These are phyloP conservation scores for Lithophane leautieri DNA, from an alignment of 2,888 invertebrate genomes.

Conservation along the genomic window DNA sequence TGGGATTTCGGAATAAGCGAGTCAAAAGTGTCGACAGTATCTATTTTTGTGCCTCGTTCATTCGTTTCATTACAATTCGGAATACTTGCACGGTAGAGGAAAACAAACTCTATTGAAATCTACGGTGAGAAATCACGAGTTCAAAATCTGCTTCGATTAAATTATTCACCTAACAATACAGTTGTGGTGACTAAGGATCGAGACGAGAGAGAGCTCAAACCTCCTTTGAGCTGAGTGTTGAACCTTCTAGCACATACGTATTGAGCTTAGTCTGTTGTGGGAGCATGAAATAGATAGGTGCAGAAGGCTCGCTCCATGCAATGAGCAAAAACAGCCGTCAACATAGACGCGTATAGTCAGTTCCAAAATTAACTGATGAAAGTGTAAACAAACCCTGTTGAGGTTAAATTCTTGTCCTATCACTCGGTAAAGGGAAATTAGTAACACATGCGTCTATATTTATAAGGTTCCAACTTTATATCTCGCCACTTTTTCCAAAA, in stretches of 20 bases:
- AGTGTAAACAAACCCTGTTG: not conserved
- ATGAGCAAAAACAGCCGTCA: not conserved
- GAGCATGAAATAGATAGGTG: too few relatives aligned
- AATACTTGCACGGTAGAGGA: not conserved
- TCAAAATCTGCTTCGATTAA: constrained; percentile 16
- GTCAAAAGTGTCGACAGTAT: not conserved
- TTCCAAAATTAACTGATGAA: not conserved
- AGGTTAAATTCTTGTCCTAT: not conserved
- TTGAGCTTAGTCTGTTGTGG: constrained; percentile 3
- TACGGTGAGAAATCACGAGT: not conserved
- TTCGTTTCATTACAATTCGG: not conserved
- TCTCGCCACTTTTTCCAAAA: too few relatives aligned
- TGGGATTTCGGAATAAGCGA: too few relatives aligned
- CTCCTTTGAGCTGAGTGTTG: constrained; percentile 19
- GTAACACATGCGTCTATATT: too few relatives aligned
- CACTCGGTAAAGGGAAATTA: not conserved
- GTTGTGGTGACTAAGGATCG: constrained; percentile 19
- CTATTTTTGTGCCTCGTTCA: not conserved
- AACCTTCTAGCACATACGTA: constrained; percentile 11
- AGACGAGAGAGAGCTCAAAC: constrained; percentile 5
- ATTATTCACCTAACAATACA: constrained; percentile 38
- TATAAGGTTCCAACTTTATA: not conserved
- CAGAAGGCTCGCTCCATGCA: not conserved
- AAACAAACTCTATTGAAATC: constrained; percentile 1
- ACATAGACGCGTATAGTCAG: not conserved